phyloP scores from a whole-genome alignment of 2,888 invertebrate genomes.

The Campaea margaritaria region DNA sequence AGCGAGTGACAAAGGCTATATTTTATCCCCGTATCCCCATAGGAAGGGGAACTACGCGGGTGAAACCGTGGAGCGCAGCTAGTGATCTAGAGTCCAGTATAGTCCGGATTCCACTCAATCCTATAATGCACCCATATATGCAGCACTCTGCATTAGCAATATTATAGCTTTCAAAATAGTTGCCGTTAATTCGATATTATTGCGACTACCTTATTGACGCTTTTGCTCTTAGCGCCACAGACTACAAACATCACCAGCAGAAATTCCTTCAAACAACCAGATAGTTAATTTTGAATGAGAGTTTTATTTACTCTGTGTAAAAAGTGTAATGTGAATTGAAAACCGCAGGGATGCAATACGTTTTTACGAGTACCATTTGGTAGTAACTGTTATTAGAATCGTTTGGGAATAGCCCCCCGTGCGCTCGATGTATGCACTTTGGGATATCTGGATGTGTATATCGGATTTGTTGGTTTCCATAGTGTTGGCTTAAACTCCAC shows the following conservation, averaged over 20 bases:
- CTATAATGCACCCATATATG: conserved; percentile 12
- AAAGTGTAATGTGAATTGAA: conserved; percentile 47
- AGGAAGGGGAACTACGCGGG: no score
- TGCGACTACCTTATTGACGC: conserved; percentile 59
- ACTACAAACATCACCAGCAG: conserved; percentile 5
- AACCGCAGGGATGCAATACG: conserved; percentile 68
- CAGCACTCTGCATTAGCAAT: conserved; percentile 53
- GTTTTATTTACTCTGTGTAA: conserved; percentile 19
- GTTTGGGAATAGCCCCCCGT: conserved; percentile 55
- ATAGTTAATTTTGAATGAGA: background rate
- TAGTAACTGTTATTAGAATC: conserved; percentile 68
- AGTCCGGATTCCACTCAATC: background rate
- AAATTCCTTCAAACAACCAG: background rate
- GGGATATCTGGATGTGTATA: conserved; percentile 39
- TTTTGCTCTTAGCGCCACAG: conserved; percentile 42
- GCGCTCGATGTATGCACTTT: conserved; percentile 58
- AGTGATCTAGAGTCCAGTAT: no score
- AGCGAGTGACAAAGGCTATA: no score
- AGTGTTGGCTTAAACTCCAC: background rate
- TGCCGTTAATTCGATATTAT: conserved; percentile 64
- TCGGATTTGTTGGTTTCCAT: conserved; percentile 15
- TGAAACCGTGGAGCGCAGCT: no score
- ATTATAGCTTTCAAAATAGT: conserved; percentile 64
- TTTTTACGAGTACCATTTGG: conserved; percentile 72
- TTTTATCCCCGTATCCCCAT: no score